Percentiles rank a stretch among this genome's conserved stretches.
Conservation (phyloP, 2,797 vertebrate species). For the Dipus sagitta region DNA sequence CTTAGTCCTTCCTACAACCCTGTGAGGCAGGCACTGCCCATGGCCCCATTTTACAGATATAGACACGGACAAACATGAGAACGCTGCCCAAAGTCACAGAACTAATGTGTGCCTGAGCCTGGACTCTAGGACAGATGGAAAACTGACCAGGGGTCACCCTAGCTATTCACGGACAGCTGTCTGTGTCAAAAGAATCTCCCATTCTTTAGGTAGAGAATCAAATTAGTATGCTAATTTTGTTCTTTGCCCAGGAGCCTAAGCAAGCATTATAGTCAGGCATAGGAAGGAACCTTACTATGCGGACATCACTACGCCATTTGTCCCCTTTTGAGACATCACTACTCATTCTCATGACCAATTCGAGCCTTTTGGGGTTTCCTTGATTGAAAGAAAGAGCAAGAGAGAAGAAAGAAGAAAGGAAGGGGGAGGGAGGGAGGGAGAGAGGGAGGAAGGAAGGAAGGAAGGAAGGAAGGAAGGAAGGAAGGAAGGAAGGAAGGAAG, state of each 20-base stretch:
- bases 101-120: slow-evolving; percentile 32
- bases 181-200: slow-evolving; percentile 79
- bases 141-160: slow-evolving; percentile 78
- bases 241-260: slow-evolving; percentile 68
- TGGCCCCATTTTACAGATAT: slow-evolving; percentile 73
- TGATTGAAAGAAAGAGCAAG: slow-evolving; percentile 16
- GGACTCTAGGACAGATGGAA: slow-evolving; percentile 80
- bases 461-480: neutral
- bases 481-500: neutral
- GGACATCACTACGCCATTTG: slow-evolving; percentile 54
- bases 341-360: slow-evolving; percentile 58
- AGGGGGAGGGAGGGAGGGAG: too few species aligned
- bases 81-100: slow-evolving; percentile 39
- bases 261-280: slow-evolving; percentile 71
- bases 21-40: neutral
- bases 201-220: slow-evolving; percentile 79
- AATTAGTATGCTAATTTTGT: slow-evolving; percentile 84
- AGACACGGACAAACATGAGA: slow-evolving; percentile 20
- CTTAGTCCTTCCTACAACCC: neutral
- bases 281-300: slow-evolving; percentile 66
- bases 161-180: slow-evolving; percentile 80
- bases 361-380: slow-evolving; percentile 52
- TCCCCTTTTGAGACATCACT: slow-evolving; percentile 70
- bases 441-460: neutral
- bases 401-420: too few species aligned